Base-by-base conservation (phyloP, 2,113 vertebrate genomes). In the Hippocampus zosterae region DNA sequence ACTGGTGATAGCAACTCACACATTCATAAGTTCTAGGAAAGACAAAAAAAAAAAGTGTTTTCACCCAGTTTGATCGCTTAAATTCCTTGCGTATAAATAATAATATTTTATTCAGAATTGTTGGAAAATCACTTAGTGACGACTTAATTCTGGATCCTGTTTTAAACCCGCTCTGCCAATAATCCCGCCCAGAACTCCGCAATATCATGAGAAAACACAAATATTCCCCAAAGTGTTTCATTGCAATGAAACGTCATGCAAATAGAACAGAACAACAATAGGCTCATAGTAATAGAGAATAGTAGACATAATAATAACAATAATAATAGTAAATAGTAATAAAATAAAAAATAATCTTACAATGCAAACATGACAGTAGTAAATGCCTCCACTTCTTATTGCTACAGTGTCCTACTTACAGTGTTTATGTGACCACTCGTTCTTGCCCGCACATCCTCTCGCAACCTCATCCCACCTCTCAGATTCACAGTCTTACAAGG, bases 321-420 rank as follows among this genome's bases (percentile, higher is more conserved):
- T 89, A 88, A 91, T 87, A 88, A 90, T 89, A 89, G 84, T 86
- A 88, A 90, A 86, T 89, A 87, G 85, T 89, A 85, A 86, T 90
- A 88, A 91, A 91, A 88, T 86, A 90, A 89, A 91, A 90, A 89
- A 91, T 85, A 91, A 89, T 90, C 88, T 89, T 91, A 92, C 85
- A 92, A 91, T 92, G 92, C 92, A 94, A 93, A 92, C 91, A 87
- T 90, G 92, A 92, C 89, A 91, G 90, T 91, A 88, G 88, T 89
- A 91, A 91, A 92, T 88, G 90, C 81, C 92, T 91, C 90, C 76
- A 91, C 89, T 91, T 90, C 84, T 89, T 96, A 94, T 92, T 94
- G 93, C 94, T 96, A 93, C 93, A 93, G 86, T 93, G 89, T 86
- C 84, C 79, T 88, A 88, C 84, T 90, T 92, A 89, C 78, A 91